Percentiles rank a stretch among this genome's conserved stretches.
Conservation (phyloP, 1,140 invertebrate species). For the Thereuonema tuberculata region DNA sequence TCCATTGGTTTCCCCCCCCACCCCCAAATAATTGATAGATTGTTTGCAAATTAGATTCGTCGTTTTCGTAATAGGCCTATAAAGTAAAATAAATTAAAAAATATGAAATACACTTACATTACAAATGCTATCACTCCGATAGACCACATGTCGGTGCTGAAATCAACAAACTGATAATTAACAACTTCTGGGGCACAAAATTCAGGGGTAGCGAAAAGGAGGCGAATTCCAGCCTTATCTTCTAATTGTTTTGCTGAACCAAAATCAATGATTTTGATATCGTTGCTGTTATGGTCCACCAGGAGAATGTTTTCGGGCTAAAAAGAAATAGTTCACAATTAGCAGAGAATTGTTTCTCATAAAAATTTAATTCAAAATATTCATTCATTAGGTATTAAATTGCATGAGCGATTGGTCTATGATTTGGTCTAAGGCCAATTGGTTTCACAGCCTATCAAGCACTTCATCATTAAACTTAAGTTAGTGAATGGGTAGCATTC, state of each 20-base stretch:
- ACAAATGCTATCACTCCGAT: constrained; percentile 37
- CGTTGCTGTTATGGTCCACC: constrained; percentile 25
- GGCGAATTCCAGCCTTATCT: constrained; percentile 26
- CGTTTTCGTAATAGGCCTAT: no score
- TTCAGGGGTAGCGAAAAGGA: constrained; percentile 35
- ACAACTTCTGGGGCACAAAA: constrained; percentile 37
- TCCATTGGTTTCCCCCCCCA: no score
- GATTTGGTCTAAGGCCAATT: no score
- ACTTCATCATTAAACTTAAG: no score
- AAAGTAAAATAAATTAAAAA: no score
- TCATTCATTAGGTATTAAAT: no score
- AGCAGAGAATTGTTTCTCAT: not conserved
- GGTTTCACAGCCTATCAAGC: no score
- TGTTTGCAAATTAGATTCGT: no score
- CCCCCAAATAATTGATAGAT: no score
- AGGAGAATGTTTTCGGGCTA: constrained; percentile 31
- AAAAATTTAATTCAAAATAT: not conserved
- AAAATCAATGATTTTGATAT: constrained; percentile 27
- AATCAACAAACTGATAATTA: constrained; percentile 33
- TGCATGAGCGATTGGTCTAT: not conserved
- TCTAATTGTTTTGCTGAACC: constrained; percentile 32
- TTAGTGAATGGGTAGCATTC: no score
- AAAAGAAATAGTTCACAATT: not conserved
- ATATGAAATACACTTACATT: constrained; percentile 27
- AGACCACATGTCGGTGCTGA: constrained; percentile 35